Evolutionary conservation across 2,113 vertebrate genomes (phyloP).

Genomic region (Mustela lutreola): DNA sequence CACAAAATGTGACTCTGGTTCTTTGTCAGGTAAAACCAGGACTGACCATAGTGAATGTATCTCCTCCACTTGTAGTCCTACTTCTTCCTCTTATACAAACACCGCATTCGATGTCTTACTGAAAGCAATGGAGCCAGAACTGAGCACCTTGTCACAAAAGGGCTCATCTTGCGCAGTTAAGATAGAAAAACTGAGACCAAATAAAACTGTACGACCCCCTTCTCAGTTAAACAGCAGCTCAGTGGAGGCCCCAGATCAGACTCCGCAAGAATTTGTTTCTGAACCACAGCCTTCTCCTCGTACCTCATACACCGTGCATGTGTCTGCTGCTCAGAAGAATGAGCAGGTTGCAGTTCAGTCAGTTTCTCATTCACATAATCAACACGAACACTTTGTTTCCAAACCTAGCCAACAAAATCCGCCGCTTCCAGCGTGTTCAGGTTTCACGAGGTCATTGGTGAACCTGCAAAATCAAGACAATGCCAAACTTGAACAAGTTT

Average conservation of each 20-base stretch:
- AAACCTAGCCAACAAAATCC: conserved; percentile 83
- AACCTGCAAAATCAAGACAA: conserved; percentile 89
- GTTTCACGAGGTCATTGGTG: conserved; percentile 86
- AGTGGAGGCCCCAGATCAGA: conserved; percentile 84
- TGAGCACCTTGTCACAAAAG: conserved; percentile 94
- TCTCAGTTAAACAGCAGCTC: conserved; percentile 86
- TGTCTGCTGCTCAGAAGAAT: conserved; percentile 82
- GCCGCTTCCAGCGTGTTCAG: conserved; percentile 84
- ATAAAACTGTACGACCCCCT: conserved; percentile 85
- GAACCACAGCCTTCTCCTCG: conserved; percentile 89
- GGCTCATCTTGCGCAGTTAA: conserved; percentile 87
- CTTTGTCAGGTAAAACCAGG: conserved; percentile 84
- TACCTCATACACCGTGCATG: conserved; percentile 85
- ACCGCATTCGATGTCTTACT: conserved; percentile 96
- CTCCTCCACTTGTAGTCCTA: conserved; percentile 81
- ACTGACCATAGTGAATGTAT: conserved; percentile 87
- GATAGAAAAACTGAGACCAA: conserved; percentile 89
- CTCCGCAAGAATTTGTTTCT: conserved; percentile 87
- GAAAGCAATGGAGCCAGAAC: conserved; percentile 98
- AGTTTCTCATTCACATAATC: conserved; percentile 78
- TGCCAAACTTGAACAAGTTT: conserved; percentile 90
- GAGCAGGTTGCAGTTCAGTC: conserved; percentile 86
- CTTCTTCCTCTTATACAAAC: conserved; percentile 87
- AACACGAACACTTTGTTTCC: conserved; percentile 78
- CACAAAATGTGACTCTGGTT: conserved; percentile 74